Base-by-base conservation (phyloP, 2,113 vertebrate genomes). In the Oryzias curvinotus region DNA sequence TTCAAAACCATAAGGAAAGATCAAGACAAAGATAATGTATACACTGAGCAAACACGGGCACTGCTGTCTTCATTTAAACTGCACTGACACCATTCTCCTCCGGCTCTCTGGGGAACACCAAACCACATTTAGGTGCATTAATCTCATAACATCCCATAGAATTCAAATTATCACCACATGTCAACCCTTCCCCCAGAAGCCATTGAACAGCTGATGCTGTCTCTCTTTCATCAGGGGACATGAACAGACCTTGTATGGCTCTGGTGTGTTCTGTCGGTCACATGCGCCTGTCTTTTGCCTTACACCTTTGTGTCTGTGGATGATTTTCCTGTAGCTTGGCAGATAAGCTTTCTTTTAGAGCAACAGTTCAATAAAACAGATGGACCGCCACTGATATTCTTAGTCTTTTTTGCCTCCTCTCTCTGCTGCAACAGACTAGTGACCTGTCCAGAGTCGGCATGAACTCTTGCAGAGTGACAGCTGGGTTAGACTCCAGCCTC, bases 11-110 rank as follows among this genome's bases (percentile, higher is more conserved):
- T 0, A 4, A 70, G 49, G 61, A 73, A 64, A 61, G 47, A 71
- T 21, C 44, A 77, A 82, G 68, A 84, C 73, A 85, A 83, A 84
- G 63, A 46, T 72, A 80, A 71, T 62, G 56, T 55, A 59, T 71
- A 25, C n/a, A 42, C 54, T 66, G 57, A 70, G 62, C 77, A 68
- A 41, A 62, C 58, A 62, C 56, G 65, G 50, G 55, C 54, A 54
- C 53, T 3, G 5, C 44, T 26, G 13, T 70, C 75, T 79, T 74
- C 41, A 73, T 83, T 81, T 65, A 44, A 65, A 57, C 55, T 47
- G 26, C n/a, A 41, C 28, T 67, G 49, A 65, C 42, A 53, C 78
- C 73, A 75, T 52, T 53, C 67, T 61, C 69, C 41, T 49, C 19
- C 6, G 23, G 57, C 47, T 63, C 82, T 71, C 76, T 0, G 60